These are phyloP conservation scores for Aleiodes alternator DNA, from an alignment of 2,888 invertebrate genomes.

Conservation along the genomic window DNA sequence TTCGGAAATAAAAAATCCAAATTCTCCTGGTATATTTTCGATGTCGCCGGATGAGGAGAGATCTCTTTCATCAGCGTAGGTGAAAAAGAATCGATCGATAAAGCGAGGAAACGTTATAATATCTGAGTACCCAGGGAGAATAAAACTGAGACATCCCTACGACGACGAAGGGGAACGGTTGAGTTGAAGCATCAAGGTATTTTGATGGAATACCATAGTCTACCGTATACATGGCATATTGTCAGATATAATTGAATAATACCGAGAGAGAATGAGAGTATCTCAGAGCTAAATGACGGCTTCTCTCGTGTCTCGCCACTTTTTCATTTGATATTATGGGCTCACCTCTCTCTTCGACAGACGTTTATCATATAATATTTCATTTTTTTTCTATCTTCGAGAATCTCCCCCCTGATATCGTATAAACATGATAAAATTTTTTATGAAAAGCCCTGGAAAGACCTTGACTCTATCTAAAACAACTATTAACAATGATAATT, in stretches of 20 bases:
- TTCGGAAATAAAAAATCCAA: not conserved
- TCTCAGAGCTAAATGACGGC: constrained; percentile 40
- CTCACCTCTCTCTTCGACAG: not conserved
- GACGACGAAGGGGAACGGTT: not conserved
- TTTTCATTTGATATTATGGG: constrained; percentile 12
- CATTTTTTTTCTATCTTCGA: no score
- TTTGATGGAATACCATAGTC: constrained; percentile 15
- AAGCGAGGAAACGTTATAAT: constrained; percentile 11
- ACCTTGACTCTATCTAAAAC: no score
- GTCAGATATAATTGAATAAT: constrained; percentile 27
- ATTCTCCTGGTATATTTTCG: constrained; percentile 9
- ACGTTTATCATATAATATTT: no score
- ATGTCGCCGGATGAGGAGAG: not conserved
- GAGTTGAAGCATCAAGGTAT: not conserved
- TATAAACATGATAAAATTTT: not conserved
- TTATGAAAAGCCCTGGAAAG: constrained; percentile 1
- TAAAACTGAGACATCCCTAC: constrained; percentile 1
- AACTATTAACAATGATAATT: no score
- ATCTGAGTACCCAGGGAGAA: constrained; percentile 11
- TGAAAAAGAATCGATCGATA: constrained; percentile 27
- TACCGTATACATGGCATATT: constrained; percentile 6
- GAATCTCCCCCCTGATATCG: not conserved
- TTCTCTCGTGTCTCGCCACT: constrained; percentile 38
- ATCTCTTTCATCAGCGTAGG: not conserved
- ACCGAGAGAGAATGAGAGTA: not conserved